phyloP scores from a whole-genome alignment of 2,113 vertebrate genomes.

The Platichthys stellatus region DNA sequence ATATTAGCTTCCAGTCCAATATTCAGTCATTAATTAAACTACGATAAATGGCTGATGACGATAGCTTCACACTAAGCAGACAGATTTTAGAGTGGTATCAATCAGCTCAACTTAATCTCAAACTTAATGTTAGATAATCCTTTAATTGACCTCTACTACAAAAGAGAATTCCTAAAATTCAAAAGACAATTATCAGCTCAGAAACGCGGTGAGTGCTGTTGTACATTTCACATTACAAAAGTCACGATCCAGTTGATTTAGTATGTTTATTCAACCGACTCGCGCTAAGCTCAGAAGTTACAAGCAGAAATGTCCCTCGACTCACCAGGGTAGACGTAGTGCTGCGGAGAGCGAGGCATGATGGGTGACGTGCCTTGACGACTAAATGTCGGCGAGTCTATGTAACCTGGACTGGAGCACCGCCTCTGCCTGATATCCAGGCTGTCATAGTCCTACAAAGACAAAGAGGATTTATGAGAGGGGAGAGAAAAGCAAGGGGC shows the following conservation, averaged over 20 bases:
- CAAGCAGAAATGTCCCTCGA: conserved; percentile 5
- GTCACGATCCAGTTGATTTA: too few species aligned
- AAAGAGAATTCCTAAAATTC: neutral
- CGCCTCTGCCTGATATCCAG: conserved; percentile 90
- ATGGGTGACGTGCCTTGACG: conserved; percentile 95
- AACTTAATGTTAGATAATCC: neutral
- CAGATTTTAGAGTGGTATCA: neutral
- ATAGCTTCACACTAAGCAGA: neutral
- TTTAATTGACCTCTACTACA: neutral
- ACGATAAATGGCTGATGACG: neutral
- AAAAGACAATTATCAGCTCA: neutral
- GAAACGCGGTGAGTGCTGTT: neutral
- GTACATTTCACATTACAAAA: neutral
- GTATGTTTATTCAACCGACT: neutral
- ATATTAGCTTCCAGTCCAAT: too few species aligned
- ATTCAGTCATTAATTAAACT: neutral
- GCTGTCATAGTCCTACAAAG: conserved; percentile 90
- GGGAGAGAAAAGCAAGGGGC: neutral
- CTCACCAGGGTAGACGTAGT: conserved; percentile 93
- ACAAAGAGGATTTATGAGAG: neutral
- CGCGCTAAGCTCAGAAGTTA: neutral
- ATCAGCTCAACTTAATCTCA: neutral
- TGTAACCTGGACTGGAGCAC: conserved; percentile 94
- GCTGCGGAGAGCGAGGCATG: conserved; percentile 92
- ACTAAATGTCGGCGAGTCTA: conserved; percentile 92